Evolutionary conservation across 92 coral and sea anemone genomes (phyloP).

Genomic region (Epizoanthus scotinus): DNA sequence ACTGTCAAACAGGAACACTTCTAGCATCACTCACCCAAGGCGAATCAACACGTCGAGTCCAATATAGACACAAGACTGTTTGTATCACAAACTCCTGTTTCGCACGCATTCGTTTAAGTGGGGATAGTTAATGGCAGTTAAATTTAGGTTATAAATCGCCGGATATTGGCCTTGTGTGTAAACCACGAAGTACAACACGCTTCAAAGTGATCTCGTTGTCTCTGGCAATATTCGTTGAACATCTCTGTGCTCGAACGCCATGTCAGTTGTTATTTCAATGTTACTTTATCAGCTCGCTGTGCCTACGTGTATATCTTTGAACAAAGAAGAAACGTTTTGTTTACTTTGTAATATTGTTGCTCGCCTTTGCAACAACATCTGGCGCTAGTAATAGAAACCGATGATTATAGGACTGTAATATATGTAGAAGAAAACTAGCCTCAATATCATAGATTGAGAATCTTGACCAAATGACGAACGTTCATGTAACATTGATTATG

Average conservation of each 20-base stretch:
- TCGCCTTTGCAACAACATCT: background rate
- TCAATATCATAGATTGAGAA: conserved; percentile 2
- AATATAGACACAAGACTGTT: background rate
- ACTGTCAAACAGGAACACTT: too few species aligned
- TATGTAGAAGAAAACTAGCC: background rate
- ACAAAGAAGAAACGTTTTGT: too few species aligned
- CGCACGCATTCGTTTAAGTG: background rate
- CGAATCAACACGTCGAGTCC: background rate
- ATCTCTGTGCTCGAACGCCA: background rate
- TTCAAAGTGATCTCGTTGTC: background rate
- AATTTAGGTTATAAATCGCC: background rate
- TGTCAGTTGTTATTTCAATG: background rate
- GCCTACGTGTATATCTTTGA: too few species aligned
- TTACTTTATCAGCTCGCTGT: background rate
- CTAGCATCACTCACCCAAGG: too few species aligned
- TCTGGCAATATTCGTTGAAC: background rate
- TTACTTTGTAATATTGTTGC: too few species aligned
- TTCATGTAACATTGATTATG: background rate
- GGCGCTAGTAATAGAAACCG: background rate
- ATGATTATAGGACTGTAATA: background rate
- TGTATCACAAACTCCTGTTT: background rate
- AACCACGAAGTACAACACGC: background rate
- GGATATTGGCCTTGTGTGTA: background rate
- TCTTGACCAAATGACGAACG: conserved; percentile 8
- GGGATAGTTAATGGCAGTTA: background rate